Evolutionary conservation across 2,113 vertebrate genomes (phyloP), one percentile per base, ranked within the genome.

Genomic region (Carassius gibelio): DNA sequence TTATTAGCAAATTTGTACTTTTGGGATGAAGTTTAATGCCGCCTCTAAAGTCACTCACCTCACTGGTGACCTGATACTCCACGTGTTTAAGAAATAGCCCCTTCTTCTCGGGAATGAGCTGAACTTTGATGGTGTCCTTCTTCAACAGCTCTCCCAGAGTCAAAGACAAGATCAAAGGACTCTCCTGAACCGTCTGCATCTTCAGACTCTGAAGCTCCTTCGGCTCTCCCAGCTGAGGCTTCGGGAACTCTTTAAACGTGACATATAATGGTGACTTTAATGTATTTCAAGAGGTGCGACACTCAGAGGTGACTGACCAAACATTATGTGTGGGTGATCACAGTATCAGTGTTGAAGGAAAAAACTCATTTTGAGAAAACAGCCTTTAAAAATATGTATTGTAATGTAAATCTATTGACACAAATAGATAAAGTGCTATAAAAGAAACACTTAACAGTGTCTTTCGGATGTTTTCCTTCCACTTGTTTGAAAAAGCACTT

Each of bases 21-120:
- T 59, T 59, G 57, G 7, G 57, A 55, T 59, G 7, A 59, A 21
- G 2, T 42, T 45, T 23, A 21, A 71, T 52, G 19, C 26, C 68
- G n/a, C 7, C 14, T 69, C 26, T 26, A 19, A 66, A 50, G 14
- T 92, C 93, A 95, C 98, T 92, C 92, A 95, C 98, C 96, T 98
- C 95, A 92, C 97, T 99, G 88, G 96, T 97, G 88, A 99, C 94
- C 89, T 99, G 97, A 36, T 99, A 99, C 61, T 99, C 98, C 94
- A 99, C 97, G 36, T 99, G 97, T 92, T 99, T 99, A 77, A 99
- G 96, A 82, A 99, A 99, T 84, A 99, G 94, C 26, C 98, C 98
- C 86, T 98, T 99, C 95, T 99, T 99, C 94, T 99, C 97, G 0
- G 97, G 98, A 74, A 97, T 97, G 75, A 99, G 96, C 93, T 98